phyloP scores from a whole-genome alignment of 1,140 invertebrate species.

The Calliphora vicina region DNA sequence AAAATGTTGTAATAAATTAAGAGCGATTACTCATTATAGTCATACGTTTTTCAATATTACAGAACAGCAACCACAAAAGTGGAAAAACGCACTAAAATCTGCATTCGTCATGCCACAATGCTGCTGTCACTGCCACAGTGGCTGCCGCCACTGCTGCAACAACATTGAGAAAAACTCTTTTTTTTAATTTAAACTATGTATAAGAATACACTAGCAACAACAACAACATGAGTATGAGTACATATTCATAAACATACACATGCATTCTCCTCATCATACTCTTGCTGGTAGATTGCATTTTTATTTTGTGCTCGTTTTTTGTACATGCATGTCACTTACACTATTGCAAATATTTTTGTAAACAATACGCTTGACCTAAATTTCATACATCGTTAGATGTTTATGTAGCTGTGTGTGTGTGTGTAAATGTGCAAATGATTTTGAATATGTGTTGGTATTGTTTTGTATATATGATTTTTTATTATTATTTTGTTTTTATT shows the following conservation, averaged over 20 bases:
- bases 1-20: too few relatives aligned
- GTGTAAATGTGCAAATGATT: background rate
- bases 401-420: background rate
- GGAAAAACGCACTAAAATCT: background rate
- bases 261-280: background rate
- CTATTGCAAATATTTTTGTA: slow-evolving; percentile 56
- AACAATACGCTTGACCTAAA: slow-evolving; percentile 64
- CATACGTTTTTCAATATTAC: background rate
- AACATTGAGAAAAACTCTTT: background rate
- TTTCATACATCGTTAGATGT: slow-evolving; percentile 39
- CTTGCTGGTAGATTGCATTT: background rate
- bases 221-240: too few relatives aligned
- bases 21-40: too few relatives aligned
- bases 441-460: background rate
- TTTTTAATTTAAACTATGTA: too few relatives aligned
- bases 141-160: background rate
- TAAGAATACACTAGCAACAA: too few relatives aligned
- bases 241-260: background rate
- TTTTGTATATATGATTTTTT: background rate
- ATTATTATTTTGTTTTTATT: background rate
- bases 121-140: background rate
- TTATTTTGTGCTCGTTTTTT: slow-evolving; percentile 25
- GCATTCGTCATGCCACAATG: background rate
- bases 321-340: slow-evolving; percentile 40
- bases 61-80: background rate